These are phyloP conservation scores for Alexandromys fortis DNA, from an alignment of 2,113 vertebrate genomes.

Conservation along the genomic window DNA sequence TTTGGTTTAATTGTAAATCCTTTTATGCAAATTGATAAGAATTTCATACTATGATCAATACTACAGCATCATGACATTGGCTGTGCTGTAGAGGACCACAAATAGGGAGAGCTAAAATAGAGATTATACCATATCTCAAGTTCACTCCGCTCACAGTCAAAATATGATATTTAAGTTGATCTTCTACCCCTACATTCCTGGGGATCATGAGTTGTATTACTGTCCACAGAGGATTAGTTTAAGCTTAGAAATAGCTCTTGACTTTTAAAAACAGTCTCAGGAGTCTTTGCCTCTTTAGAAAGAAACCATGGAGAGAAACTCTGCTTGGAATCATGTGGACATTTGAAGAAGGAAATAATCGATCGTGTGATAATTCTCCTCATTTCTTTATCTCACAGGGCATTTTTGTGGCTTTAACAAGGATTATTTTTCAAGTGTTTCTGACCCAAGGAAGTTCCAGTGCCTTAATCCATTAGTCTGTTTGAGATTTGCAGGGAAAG, in stretches of 20 bases:
- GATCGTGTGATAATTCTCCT: slow-evolving; percentile 11
- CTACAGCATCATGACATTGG: not conserved
- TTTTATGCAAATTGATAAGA: not conserved
- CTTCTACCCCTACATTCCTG: not conserved
- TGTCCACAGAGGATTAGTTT: not conserved
- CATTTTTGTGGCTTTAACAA: slow-evolving; percentile 36
- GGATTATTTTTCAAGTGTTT: slow-evolving; percentile 55
- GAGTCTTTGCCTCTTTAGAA: not conserved
- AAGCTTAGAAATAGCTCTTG: not conserved
- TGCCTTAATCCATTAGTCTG: not conserved
- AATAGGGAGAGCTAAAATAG: not conserved
- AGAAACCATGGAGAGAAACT: not conserved
- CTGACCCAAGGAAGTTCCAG: not conserved
- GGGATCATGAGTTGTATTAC: not conserved
- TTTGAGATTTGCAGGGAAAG: slow-evolving; percentile 45
- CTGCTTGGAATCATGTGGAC: not conserved
- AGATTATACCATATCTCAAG: not conserved
- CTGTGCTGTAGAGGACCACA: too few species aligned
- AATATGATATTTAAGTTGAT: not conserved
- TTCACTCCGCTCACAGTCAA: not conserved
- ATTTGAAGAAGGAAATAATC: slow-evolving; percentile 40
- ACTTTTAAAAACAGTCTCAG: not conserved
- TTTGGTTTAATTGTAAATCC: not conserved
- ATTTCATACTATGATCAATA: not conserved
- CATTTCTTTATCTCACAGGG: not conserved